A percentile compares a stretch with the other conserved stretches of the same genome.
phyloP scores from a whole-genome alignment of 2,797 vertebrate species.

The Gouania willdenowi region DNA sequence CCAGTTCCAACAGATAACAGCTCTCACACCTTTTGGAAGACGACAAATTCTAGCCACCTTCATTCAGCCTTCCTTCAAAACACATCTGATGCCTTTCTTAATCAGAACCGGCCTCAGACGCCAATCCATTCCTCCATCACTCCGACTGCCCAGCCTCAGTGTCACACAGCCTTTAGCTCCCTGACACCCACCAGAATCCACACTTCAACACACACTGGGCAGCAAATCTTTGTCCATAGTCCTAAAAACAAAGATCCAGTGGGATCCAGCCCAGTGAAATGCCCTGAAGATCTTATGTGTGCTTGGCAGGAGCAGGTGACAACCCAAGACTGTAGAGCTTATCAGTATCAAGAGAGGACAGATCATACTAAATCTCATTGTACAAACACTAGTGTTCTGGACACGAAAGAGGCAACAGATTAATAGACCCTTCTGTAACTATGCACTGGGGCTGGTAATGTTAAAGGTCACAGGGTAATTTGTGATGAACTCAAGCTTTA shows the following conservation, averaged over 20 bases:
- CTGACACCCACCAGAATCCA: constrained; percentile 36
- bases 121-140: constrained; percentile 59
- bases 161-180: constrained; percentile 56
- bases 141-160: constrained; percentile 45
- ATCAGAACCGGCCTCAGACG: constrained; percentile 34
- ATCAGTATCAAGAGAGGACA: constrained; percentile 23
- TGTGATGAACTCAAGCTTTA: too few species aligned
- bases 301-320: constrained; percentile 23
- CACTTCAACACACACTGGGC: constrained; percentile 21
- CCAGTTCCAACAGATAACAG: constrained; percentile 32
- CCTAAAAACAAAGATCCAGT: constrained; percentile 54
- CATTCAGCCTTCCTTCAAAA: constrained; percentile 47
- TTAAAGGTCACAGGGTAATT: too few species aligned
- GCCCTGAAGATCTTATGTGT: constrained; percentile 20
- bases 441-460: too few species aligned
- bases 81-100: constrained; percentile 40
- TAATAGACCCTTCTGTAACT: too few species aligned
- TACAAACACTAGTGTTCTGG: constrained; percentile 8
- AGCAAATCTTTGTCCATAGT: constrained; percentile 22
- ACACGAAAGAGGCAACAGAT: constrained; percentile 26
- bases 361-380: constrained; percentile 12
- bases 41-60: constrained; percentile 48
- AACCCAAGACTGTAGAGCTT: constrained; percentile 19
- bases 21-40: constrained; percentile 41
- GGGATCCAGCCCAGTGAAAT: constrained; percentile 50